Percentiles rank a stretch among this genome's conserved stretches.
These are phyloP conservation scores for Zaprionus africanus DNA, from an alignment of 1,140 invertebrate species.

Conservation along the genomic window DNA sequence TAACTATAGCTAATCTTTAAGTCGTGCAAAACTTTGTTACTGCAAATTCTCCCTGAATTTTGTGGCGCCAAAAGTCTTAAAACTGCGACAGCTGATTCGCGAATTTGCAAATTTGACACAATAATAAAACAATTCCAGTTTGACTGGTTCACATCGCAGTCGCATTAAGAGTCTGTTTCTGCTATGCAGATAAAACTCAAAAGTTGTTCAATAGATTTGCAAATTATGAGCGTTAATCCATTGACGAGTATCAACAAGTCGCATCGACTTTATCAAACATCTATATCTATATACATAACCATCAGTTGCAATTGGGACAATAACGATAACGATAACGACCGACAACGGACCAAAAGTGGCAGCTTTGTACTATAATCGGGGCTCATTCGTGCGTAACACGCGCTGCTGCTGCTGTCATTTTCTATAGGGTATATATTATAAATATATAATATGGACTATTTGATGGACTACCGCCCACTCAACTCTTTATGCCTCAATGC, in stretches of 20 bases:
- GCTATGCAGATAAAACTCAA: conserved; percentile 16
- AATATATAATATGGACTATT: conserved; percentile 13
- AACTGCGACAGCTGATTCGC: not conserved
- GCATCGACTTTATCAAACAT: conserved; percentile 18
- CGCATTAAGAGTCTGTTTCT: not conserved
- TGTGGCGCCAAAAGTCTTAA: not conserved
- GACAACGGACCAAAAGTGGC: conserved; percentile 39
- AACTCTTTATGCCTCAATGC: conserved; percentile 18
- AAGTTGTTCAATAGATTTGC: conserved; percentile 26
- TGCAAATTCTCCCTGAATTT: not conserved
- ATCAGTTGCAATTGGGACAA: conserved; percentile 30
- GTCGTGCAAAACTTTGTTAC: not conserved
- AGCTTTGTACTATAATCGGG: conserved; percentile 29
- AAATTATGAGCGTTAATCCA: conserved; percentile 28
- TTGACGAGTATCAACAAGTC: conserved; percentile 38
- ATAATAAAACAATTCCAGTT: conserved; percentile 1
- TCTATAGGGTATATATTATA: conserved; percentile 28
- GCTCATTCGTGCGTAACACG: conserved; percentile 46
- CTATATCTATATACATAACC: not conserved
- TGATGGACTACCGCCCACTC: conserved; percentile 10
- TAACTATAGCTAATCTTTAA: not conserved
- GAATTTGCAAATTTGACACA: not conserved
- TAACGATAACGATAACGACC: conserved; percentile 20
- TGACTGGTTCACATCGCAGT: conserved; percentile 10
- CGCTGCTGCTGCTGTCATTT: conserved; percentile 1